These are phyloP conservation scores for Gymnorhina tibicen DNA, from an alignment of 2,113 vertebrate species.

Conservation along the genomic window DNA sequence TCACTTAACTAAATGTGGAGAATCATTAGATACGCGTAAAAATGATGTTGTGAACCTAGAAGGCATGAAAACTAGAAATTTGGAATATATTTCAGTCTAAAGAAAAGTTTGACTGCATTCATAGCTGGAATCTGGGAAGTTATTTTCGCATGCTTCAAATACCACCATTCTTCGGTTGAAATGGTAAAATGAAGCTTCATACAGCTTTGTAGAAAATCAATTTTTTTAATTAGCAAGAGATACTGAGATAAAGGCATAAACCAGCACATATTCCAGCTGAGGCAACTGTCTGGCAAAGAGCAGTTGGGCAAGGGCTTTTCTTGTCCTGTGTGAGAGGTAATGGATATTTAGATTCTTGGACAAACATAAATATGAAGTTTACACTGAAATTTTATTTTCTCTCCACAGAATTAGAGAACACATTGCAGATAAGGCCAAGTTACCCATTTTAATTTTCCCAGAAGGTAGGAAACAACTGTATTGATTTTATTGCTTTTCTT, in stretches of 20 bases:
- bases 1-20: not conserved
- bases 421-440: constrained; percentile 83
- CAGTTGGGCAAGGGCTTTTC: not conserved
- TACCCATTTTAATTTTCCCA: constrained; percentile 95
- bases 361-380: not conserved
- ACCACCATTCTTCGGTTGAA: not conserved
- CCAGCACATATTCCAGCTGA: not conserved
- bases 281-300: not conserved
- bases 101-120: not conserved
- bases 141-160: not conserved
- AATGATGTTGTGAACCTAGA: not conserved
- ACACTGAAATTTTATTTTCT: not conserved
- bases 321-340: not conserved
- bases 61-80: not conserved
- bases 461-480: constrained; percentile 80
- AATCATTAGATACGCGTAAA: not conserved
- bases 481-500: not conserved
- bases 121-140: not conserved
- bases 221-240: not conserved
- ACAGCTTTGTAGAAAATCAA: not conserved
- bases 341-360: not conserved
- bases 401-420: constrained; percentile 84
- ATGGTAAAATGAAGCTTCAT: not conserved
- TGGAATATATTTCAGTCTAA: not conserved
- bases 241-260: not conserved